Conservation (phyloP, 2,113 vertebrate genomes). For the Procapra przewalskii region DNA sequence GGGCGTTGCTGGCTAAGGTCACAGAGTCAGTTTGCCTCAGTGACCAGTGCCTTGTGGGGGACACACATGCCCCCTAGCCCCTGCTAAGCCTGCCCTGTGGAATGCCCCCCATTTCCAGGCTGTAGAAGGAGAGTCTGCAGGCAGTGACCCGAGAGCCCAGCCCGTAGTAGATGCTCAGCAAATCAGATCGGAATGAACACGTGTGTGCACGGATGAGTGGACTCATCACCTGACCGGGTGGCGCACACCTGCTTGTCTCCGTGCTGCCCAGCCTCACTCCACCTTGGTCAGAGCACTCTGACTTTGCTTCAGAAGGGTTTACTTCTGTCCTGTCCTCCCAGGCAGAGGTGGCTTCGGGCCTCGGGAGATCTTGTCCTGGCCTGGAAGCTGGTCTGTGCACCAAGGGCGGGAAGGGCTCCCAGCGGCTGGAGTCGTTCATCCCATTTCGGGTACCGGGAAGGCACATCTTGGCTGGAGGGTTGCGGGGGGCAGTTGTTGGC, state of each 20-base stretch:
- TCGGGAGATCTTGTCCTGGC: too few relatives aligned
- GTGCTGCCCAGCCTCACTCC: not conserved
- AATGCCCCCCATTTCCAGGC: accelerated
- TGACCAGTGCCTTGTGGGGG: not conserved
- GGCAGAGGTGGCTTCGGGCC: accelerated
- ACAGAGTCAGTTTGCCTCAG: not conserved
- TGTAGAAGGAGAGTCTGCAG: accelerated
- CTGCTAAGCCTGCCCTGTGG: not conserved
- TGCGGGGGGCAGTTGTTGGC: too few relatives aligned
- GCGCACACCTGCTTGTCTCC: not conserved
- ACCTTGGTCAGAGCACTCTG: not conserved
- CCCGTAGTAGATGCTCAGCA: accelerated
- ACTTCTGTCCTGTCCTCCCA: too few relatives aligned
- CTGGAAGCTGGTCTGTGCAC: not conserved
- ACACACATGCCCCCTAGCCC: accelerated
- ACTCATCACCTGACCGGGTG: not conserved
- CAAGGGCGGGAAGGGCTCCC: accelerated
- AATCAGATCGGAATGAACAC: accelerated
- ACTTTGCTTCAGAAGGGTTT: not conserved
- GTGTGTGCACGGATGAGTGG: accelerated
- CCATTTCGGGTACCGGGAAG: not conserved
- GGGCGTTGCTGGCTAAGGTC: not conserved
- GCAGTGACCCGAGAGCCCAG: not conserved
- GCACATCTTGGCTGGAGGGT: not conserved
- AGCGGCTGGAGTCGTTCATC: accelerated